Percentiles rank a stretch among this genome's conserved stretches.
Evolutionary conservation across 1,140 invertebrate genomes (phyloP).

Genomic region (Bombus waltoni): DNA sequence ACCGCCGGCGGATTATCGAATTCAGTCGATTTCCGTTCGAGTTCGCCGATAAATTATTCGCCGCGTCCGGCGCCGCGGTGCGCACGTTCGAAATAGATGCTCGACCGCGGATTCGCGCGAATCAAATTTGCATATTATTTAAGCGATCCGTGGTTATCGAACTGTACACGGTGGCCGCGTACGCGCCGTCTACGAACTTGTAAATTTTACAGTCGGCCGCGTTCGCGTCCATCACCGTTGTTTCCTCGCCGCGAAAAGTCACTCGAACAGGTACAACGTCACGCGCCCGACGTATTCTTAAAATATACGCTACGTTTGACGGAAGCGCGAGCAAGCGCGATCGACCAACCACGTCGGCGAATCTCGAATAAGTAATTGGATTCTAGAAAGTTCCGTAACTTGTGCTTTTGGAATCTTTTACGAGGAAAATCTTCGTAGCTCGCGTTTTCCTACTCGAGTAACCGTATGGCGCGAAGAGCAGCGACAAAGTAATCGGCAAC

Average conservation of each 20-base stretch:
- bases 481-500: too few species aligned
- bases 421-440: too few species aligned
- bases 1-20: slow-evolving; percentile 3
- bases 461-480: too few species aligned
- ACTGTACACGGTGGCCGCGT: not conserved
- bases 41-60: slow-evolving; percentile 19
- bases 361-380: too few species aligned
- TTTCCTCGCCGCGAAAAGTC: not conserved
- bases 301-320: too few species aligned
- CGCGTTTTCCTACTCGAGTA: too few species aligned
- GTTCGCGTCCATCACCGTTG: not conserved
- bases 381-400: too few species aligned
- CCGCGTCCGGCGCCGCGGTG: not conserved
- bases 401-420: too few species aligned
- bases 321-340: too few species aligned
- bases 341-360: too few species aligned
- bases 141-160: not conserved
- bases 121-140: slow-evolving; percentile 38
- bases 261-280: not conserved
- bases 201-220: not conserved
- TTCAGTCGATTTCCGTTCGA: slow-evolving; percentile 24
- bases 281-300: not conserved
- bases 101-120: slow-evolving; percentile 7
- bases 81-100: slow-evolving; percentile 17
- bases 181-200: not conserved